A percentile compares a stretch with the other conserved stretches of the same genome.
Evolutionary conservation across 2,113 vertebrate genomes (phyloP).

Genomic region (Cyanoliseus patagonus): DNA sequence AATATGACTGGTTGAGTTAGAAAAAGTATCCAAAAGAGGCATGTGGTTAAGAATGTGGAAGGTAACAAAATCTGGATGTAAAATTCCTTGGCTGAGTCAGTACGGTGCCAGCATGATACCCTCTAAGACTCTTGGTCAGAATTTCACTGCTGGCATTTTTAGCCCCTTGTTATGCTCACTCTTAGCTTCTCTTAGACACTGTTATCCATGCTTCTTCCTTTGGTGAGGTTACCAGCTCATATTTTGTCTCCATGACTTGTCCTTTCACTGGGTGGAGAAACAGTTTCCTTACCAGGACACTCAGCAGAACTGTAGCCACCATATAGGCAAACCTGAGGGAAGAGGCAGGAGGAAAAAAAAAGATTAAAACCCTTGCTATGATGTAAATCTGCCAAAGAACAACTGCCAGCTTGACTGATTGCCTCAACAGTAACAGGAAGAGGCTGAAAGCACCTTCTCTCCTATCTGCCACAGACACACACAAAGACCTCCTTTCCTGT

Average conservation of each 20-base stretch:
- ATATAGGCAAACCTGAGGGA: conserved; percentile 89
- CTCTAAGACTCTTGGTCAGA: neutral
- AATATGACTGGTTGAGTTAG: conserved; percentile 24
- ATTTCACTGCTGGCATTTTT: neutral
- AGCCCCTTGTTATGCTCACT: neutral
- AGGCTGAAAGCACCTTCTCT: neutral
- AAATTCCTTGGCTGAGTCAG: conserved; percentile 9
- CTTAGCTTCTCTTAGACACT: conserved; percentile 82
- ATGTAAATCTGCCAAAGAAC: neutral
- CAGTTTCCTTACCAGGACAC: conserved; percentile 83
- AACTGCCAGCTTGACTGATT: neutral
- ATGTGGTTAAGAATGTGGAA: neutral
- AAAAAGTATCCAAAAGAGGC: conserved; percentile 9
- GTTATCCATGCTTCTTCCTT: conserved; percentile 96
- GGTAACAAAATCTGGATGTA: neutral
- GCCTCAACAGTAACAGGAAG: neutral
- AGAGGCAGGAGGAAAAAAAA: neutral
- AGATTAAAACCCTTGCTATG: neutral
- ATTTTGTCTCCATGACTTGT: conserved; percentile 88
- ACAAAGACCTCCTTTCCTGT: neutral
- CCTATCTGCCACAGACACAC: neutral
- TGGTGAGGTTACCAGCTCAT: conserved; percentile 90
- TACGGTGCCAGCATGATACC: neutral
- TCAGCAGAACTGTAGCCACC: conserved; percentile 86
- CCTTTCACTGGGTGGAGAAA: conserved; percentile 81